Evolutionary conservation across 1,140 invertebrate genomes (phyloP), one percentile per base, ranked within the genome.

Genomic region (Trachymyrmex septentrionalis): DNA sequence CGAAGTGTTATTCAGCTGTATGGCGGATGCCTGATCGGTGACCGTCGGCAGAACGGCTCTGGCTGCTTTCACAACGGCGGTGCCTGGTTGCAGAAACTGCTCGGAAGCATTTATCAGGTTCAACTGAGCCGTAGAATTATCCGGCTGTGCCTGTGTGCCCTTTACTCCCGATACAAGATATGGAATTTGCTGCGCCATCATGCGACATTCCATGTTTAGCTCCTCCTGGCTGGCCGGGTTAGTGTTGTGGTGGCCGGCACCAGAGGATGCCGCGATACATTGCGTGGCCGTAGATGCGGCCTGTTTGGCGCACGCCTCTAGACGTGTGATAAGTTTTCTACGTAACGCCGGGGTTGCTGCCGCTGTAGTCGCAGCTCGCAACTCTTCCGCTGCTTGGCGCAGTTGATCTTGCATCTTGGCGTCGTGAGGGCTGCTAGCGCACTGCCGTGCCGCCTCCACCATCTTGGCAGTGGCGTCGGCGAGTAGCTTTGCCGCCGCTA

Each of bases 401-500:
- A 99, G 93, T 7, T 97, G 97, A 88, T 98, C 97, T 94, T 99
- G 99, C 91, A 97, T 97, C 63, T 96, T 96, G 0, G 97, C 96
- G 90, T 99, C 98, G 93, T 97, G 96, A 0, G 98, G 99, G 93
- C 97, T 97, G 44, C 97, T 97, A 16, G 98, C 98, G 95, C 98
- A 99, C 7, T 98, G 97, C 86, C 99, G 97, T 0, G 99, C 99
- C 2, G 99, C 99, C 94, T 99, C 99, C 2, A 99, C 99, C 97
- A 99, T 98, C 87, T 97, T 97, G 0, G 98, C 98, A 0, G 99
- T 99, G 9, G 99, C 99, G 95, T 99, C 99, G 2, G 99, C 99
- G 16, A 99, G 95, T 66, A 98, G 96, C 94, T 99, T 99, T 6
- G 99, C 98, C 0, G 99, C 99, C 0, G 98, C 98, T 61, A 99